A percentile compares a stretch with the other conserved stretches of the same genome.
Conservation (phyloP, 1,140 invertebrate species). For the Idris sp. region DNA sequence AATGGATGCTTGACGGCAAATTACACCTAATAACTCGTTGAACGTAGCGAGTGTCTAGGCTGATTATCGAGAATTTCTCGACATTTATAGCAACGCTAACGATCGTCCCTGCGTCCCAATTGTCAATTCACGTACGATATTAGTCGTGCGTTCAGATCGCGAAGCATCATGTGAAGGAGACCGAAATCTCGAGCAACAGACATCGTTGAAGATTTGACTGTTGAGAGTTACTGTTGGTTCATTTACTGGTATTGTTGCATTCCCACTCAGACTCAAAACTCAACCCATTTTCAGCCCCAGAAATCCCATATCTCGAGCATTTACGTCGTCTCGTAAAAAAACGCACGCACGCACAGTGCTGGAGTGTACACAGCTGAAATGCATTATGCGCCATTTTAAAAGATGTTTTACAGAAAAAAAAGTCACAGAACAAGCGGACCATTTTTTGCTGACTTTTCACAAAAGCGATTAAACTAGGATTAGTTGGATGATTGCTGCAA, state of each 20-base stretch:
- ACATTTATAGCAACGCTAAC: constrained; percentile 38
- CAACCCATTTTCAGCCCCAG: constrained; percentile 48
- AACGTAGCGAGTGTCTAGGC: constrained; percentile 54
- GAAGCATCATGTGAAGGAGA: constrained; percentile 20
- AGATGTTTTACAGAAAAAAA: constrained; percentile 6
- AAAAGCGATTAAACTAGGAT: constrained; percentile 28
- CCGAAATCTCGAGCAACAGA: constrained; percentile 68
- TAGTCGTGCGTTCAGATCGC: constrained; percentile 36
- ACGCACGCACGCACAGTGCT: constrained; percentile 29
- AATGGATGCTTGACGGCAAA: constrained; percentile 39
- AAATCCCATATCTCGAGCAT: constrained; percentile 19
- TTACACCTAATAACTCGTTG: constrained; percentile 64
- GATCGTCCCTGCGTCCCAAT: constrained; percentile 28
- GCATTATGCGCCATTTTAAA: constrained; percentile 15
- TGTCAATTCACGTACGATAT: constrained; percentile 52
- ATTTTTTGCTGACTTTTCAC: constrained; percentile 19
- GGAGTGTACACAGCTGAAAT: constrained; percentile 36
- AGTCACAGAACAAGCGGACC: constrained; percentile 25
- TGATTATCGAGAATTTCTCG: constrained; percentile 59
- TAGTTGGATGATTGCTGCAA: constrained; percentile 1
- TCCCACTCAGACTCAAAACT: constrained; percentile 54
- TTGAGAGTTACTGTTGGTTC: constrained; percentile 69
- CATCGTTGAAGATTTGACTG: constrained; percentile 55
- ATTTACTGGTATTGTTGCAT: constrained; percentile 72
- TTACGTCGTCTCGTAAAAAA: constrained; percentile 31